These are phyloP conservation scores for Chymomyza fuscimana DNA, from an alignment of 2,888 invertebrate genomes.

Conservation along the genomic window DNA sequence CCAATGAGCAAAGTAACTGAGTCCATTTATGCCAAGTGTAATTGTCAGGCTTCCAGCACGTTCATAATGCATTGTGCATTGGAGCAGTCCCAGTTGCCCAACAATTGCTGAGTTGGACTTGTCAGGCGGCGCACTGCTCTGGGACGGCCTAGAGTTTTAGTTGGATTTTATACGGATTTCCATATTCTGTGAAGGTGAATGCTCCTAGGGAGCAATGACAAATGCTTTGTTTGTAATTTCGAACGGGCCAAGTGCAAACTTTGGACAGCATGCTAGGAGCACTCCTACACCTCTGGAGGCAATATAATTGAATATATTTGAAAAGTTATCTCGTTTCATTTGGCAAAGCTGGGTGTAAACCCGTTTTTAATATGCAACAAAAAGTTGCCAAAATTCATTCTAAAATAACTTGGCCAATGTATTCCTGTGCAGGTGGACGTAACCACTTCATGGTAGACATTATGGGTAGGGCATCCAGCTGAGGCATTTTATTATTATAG, in stretches of 20 bases:
- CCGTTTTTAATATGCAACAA: constrained; percentile 63
- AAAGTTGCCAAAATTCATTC: constrained; percentile 57
- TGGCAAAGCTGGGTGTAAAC: constrained; percentile 36
- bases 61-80: background rate
- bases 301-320: constrained; percentile 64
- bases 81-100: constrained; percentile 21
- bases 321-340: constrained; percentile 63
- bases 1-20: constrained; percentile 22
- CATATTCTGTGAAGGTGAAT: constrained; percentile 40
- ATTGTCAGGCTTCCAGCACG: constrained; percentile 47
- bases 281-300: background rate
- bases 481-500: background rate
- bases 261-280: constrained; percentile 14
- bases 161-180: constrained; percentile 28
- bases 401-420: constrained; percentile 52
- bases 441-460: background rate
- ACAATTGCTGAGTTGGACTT: background rate
- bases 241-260: constrained; percentile 14
- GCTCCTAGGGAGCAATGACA: constrained; percentile 38
- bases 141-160: background rate
- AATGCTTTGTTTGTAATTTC: constrained; percentile 41
- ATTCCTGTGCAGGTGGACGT: background rate
- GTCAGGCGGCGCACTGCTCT: background rate
- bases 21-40: constrained; percentile 59
- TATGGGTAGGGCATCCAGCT: background rate